phyloP scores from a whole-genome alignment of 2,113 vertebrate genomes.

The Salminus brasiliensis region DNA sequence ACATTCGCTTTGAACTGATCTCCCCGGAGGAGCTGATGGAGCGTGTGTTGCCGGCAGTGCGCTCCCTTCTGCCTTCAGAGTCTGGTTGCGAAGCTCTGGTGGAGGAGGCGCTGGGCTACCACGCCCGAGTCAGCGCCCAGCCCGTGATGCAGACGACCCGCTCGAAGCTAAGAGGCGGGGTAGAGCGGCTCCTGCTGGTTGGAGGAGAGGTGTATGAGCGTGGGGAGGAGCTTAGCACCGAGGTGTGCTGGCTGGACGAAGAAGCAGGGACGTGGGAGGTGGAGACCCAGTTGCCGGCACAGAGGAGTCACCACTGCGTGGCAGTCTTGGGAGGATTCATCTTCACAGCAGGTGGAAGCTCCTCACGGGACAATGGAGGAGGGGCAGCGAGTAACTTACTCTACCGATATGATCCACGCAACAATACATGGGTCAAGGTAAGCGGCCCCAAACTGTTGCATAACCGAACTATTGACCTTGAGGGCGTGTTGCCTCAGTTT shows the following conservation, averaged over 20 bases:
- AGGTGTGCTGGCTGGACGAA: slow-evolving; percentile 85
- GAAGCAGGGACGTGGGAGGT: slow-evolving; percentile 80
- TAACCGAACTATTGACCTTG: too few relatives aligned
- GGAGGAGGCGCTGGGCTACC: slow-evolving; percentile 87
- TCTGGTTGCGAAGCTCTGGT: slow-evolving; percentile 82
- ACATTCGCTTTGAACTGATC: slow-evolving; percentile 89
- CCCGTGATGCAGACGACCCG: slow-evolving; percentile 85
- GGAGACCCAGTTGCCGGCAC: slow-evolving; percentile 86
- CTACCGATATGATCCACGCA: slow-evolving; percentile 94
- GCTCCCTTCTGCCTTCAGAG: slow-evolving; percentile 82
- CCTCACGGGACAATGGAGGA: slow-evolving; percentile 88
- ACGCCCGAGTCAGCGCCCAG: slow-evolving; percentile 81
- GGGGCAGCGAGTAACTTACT: slow-evolving; percentile 90
- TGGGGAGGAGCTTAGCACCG: slow-evolving; percentile 89
- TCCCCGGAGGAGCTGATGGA: slow-evolving; percentile 82
- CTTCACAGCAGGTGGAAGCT: slow-evolving; percentile 90
- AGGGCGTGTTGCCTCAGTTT: background rate
- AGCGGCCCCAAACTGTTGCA: slow-evolving; percentile 19
- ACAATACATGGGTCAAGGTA: slow-evolving; percentile 94
- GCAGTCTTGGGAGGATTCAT: slow-evolving; percentile 91
- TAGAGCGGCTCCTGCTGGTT: slow-evolving; percentile 86
- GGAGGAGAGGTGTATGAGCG: slow-evolving; percentile 92
- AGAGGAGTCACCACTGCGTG: slow-evolving; percentile 90
- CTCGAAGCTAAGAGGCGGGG: slow-evolving; percentile 76
- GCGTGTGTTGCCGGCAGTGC: slow-evolving; percentile 80